Conservation (phyloP, 2,797 vertebrate species). For the Caiman crocodilus region DNA sequence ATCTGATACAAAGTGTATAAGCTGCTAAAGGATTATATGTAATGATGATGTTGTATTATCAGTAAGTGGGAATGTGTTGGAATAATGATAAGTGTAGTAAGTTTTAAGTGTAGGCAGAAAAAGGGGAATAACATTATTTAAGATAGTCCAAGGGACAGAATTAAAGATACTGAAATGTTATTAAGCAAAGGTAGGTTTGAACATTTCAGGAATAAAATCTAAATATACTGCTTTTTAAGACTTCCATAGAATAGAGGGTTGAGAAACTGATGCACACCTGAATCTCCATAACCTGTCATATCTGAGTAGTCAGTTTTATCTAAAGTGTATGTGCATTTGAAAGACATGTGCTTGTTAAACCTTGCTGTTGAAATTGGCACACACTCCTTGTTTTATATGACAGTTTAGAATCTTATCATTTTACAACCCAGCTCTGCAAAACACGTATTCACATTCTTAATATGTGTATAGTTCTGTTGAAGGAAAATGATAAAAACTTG, state of each 20-base stretch:
- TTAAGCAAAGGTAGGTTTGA: background rate
- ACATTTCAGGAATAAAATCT: background rate
- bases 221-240: slow-evolving; percentile 15
- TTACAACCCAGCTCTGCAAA: background rate
- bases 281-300: background rate
- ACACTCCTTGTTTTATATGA: background rate
- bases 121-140: background rate
- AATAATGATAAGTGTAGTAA: background rate
- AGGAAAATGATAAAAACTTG: background rate
- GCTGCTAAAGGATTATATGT: background rate
- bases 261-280: background rate
- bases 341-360: background rate
- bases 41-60: background rate
- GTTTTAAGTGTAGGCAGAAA: background rate
- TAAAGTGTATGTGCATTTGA: background rate
- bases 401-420: background rate
- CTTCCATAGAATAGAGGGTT: slow-evolving; percentile 28
- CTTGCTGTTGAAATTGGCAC: background rate
- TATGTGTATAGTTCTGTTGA: background rate
- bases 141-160: background rate
- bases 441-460: background rate
- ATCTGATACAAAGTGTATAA: background rate
- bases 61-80: background rate
- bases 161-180: background rate
- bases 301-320: too few relatives aligned